Evolutionary conservation across 2,797 vertebrate species (phyloP).

Genomic region (Mus spretus): DNA sequence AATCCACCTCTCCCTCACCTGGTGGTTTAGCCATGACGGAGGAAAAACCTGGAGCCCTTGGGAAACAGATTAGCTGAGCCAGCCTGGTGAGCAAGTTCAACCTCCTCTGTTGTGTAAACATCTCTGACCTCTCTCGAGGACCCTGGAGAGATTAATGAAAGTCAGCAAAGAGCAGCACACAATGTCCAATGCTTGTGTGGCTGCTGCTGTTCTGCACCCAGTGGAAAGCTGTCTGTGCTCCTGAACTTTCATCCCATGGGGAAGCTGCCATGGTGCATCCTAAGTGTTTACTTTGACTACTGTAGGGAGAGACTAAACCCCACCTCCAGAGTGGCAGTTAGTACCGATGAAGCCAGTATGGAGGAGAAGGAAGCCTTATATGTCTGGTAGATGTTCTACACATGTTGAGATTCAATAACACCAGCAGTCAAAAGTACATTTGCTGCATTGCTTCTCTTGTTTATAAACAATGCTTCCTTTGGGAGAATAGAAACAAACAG

Average conservation of each 20-base stretch:
- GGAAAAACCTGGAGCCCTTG: background rate
- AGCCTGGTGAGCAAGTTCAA: constrained; percentile 49
- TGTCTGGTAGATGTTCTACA: background rate
- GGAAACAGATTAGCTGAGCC: constrained; percentile 68
- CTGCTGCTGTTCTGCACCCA: background rate
- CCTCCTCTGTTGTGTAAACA: constrained; percentile 62
- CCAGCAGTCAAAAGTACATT: background rate
- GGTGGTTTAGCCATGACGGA: constrained; percentile 14
- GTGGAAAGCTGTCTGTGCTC: background rate
- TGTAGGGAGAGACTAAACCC: background rate
- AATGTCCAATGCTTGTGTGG: background rate
- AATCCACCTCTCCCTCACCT: constrained; percentile 41
- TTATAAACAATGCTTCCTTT: background rate
- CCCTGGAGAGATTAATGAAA: constrained; percentile 71
- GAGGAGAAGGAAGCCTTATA: background rate
- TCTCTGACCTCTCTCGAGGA: constrained; percentile 63
- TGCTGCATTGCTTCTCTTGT: background rate
- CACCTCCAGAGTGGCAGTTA: background rate
- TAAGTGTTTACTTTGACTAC: background rate
- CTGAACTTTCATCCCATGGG: background rate
- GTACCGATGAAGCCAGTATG: background rate
- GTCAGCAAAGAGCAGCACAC: background rate
- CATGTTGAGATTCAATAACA: background rate
- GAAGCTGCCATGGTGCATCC: background rate
- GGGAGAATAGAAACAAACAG: background rate